Base-by-base conservation (phyloP, 2,888 invertebrate species). In the Lochmaea capreae region DNA sequence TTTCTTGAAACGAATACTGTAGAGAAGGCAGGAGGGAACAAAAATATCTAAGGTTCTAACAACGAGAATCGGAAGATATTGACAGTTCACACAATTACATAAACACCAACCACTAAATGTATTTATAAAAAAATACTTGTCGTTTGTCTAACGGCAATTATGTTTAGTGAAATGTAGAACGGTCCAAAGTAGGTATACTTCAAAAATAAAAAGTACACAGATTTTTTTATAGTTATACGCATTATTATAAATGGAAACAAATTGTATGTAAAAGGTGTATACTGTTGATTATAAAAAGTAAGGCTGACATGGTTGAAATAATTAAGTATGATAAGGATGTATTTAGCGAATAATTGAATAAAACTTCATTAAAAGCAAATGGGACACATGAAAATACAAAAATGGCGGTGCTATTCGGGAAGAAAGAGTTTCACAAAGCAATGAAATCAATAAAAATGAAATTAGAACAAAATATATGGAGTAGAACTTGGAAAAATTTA, bases 51-150 rank as follows among this genome's bases (percentile, higher is more conserved):
- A n/a, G 61, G 9, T 18, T 54, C 22, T 39, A 39, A 33, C 33
- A 39, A 14, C 8, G 61, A 61, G 39, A 61, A 33, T 61, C 10
- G n/a, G 39, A 61, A 61, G 33, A 61, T 39, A n/a, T 61, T 61
- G 61, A 61, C 61, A 61, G 61, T 33, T 61, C 10, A 61, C 33
- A 61, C 39, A 39, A 61, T 11, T 58, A 61, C 1, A 59, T 26
- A 59, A 0, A 59, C 22, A 26, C 10, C 11, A 26, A 22, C 12
- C 33, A 26, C 26, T 14, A 5, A 8, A 18, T 57, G n/a, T 57
- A 3, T 57, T 22, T 22, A 22, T 57, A 22, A 22, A 57, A 16
- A 16, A 57, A 8, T 10, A 57, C n/a, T 22, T 43, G 42, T 42
- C 42, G 42, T 10, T 42, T 42, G 42, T 42, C 42, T 42, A 49